These are phyloP conservation scores for Muscidifurax raptorellus DNA, from an alignment of 1,140 invertebrate genomes.

Conservation along the genomic window DNA sequence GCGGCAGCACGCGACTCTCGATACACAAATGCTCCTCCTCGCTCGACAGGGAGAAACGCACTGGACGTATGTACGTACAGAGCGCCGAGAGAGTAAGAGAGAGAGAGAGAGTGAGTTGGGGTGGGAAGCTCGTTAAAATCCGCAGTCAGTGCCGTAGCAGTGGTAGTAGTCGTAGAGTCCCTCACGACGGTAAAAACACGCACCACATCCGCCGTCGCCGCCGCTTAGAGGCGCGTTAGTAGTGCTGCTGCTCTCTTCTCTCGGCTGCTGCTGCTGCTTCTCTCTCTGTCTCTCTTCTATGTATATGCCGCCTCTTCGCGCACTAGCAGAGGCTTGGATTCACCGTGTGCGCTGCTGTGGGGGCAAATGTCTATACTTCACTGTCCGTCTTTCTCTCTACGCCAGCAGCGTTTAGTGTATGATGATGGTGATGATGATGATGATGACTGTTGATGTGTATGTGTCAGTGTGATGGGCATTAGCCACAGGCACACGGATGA, in stretches of 20 bases:
- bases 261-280: neutral
- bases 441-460: neutral
- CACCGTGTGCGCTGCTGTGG: conserved; percentile 17
- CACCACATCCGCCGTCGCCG: conserved; percentile 41
- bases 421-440: no score
- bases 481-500: conserved; percentile 10
- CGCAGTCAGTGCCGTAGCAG: neutral
- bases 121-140: conserved; percentile 28
- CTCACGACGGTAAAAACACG: conserved; percentile 39
- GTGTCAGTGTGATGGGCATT: neutral
- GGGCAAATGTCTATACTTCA: conserved; percentile 22
- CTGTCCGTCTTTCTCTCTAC: neutral
- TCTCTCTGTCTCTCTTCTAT: no score
- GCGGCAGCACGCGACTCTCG: neutral
- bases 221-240: conserved; percentile 41
- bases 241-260: conserved; percentile 17
- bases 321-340: conserved; percentile 36
- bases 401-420: neutral
- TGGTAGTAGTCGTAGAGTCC: neutral
- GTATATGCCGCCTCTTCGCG: conserved; percentile 19
- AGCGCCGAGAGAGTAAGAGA: neutral
- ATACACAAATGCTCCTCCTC: neutral
- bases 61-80: neutral
- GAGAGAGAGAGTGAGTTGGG: neutral
- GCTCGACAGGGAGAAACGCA: neutral